A percentile compares a stretch with the other conserved stretches of the same genome.
These are phyloP conservation scores for Gymnosoma rotundatum DNA, from an alignment of 2,888 invertebrate species.

Conservation along the genomic window DNA sequence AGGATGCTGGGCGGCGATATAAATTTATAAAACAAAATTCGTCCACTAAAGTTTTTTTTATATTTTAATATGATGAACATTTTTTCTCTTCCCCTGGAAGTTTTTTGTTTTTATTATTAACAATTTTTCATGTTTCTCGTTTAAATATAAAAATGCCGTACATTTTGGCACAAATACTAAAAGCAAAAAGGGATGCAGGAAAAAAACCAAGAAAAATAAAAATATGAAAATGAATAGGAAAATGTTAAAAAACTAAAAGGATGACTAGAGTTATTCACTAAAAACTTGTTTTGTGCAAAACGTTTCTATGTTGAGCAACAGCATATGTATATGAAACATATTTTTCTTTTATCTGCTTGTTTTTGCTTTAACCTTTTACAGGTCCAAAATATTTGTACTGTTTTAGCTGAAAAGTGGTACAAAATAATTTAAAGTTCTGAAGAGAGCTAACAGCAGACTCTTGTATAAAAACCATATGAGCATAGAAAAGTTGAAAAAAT, in stretches of 20 bases:
- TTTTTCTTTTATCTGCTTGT: no score
- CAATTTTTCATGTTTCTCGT: background rate
- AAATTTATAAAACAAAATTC: conserved; percentile 29
- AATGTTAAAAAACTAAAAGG: conserved; percentile 9
- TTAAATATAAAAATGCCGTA: background rate
- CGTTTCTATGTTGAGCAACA: conserved; percentile 39
- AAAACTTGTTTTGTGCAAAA: conserved; percentile 55
- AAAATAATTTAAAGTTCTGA: no score
- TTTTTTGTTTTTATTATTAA: conserved; percentile 19
- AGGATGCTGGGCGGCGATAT: conserved; percentile 20
- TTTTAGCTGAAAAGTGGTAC: no score
- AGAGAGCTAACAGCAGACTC: no score
- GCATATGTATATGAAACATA: conserved; percentile 12
- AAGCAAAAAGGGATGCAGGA: conserved; percentile 9
- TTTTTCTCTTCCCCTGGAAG: background rate
- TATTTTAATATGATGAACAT: conserved; percentile 2
- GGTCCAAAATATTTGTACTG: no score
- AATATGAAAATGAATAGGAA: background rate
- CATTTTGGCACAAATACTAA: conserved; percentile 42
- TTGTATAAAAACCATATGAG: no score
- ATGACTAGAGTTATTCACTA: conserved; percentile 51
- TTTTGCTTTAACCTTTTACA: no score
- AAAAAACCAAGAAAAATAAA: background rate
- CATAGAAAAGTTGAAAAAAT: no score
- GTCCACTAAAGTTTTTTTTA: conserved; percentile 30